Evolutionary conservation across 92 coral and sea anemone genomes (phyloP).

Genomic region (Zoanthus solanderi): DNA sequence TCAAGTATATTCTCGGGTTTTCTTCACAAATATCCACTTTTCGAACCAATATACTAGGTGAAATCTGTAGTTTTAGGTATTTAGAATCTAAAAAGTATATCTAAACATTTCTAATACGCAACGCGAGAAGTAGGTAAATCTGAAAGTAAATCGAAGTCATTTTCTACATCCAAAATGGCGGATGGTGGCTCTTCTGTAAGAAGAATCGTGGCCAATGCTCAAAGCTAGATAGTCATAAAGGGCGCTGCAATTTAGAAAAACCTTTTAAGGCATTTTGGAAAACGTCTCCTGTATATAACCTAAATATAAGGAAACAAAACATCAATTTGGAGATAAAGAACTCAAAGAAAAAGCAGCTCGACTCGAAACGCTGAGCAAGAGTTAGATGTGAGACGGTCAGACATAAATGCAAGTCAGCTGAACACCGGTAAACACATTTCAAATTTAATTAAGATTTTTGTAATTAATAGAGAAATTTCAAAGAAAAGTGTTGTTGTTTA

Average conservation of each 20-base stretch:
- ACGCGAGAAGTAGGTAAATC: background rate
- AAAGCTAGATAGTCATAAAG: conserved; percentile 62
- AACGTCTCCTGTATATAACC: conserved; percentile 51
- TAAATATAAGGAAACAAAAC: conserved; percentile 53
- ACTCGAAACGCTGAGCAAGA: background rate
- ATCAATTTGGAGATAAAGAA: conserved; percentile 39
- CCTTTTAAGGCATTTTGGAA: conserved; percentile 62
- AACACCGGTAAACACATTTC: background rate
- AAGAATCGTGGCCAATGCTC: conserved; percentile 50
- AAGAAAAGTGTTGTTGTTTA: too few species aligned
- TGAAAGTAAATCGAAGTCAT: background rate
- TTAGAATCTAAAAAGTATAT: background rate
- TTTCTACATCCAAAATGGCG: conserved; percentile 39
- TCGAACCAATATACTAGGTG: background rate
- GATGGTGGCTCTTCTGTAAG: conserved; percentile 33
- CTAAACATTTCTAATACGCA: conserved; percentile 26
- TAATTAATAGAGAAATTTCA: background rate
- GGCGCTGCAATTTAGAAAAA: conserved; percentile 69
- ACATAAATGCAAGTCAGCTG: background rate
- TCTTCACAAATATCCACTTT: background rate
- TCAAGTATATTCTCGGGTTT: background rate
- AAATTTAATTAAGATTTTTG: background rate
- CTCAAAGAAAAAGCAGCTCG: conserved; percentile 58
- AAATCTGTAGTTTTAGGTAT: background rate
- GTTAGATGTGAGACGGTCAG: background rate